These are phyloP conservation scores for Amphimallon solstitiale DNA, from an alignment of 2,888 invertebrate species.

Conservation along the genomic window DNA sequence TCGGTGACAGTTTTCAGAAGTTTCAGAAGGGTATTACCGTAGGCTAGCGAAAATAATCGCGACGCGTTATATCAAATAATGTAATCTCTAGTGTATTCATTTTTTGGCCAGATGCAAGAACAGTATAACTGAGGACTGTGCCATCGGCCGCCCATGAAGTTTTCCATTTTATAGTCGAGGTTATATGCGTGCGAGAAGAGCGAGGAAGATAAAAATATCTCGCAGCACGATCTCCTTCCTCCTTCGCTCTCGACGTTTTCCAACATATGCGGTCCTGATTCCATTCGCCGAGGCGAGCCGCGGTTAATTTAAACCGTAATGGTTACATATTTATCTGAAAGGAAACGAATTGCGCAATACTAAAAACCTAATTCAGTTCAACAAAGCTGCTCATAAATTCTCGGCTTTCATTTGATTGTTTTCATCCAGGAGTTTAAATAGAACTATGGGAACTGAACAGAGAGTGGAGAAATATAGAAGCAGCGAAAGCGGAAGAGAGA, in stretches of 20 bases:
- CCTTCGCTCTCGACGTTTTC: neutral
- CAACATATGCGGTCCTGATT: conserved; percentile 3
- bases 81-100: conserved; percentile 22
- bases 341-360: conserved; percentile 18
- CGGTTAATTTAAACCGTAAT: conserved; percentile 20
- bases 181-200: too few relatives aligned
- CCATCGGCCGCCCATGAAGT: neutral
- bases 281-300: conserved; percentile 15
- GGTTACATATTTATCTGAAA: conserved; percentile 27
- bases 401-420: conserved; percentile 18
- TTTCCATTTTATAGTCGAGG: neutral
- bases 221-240: neutral
- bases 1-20: conserved; percentile 25
- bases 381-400: conserved; percentile 18
- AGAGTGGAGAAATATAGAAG: too few relatives aligned
- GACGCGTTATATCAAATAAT: conserved; percentile 19
- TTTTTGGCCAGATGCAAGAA: conserved; percentile 13
- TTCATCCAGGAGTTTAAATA: conserved; percentile 13
- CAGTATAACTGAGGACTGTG: conserved; percentile 1
- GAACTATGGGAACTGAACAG: neutral
- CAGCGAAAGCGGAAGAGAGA: neutral
- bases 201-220: too few relatives aligned
- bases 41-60: conserved; percentile 14
- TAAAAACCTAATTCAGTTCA: conserved; percentile 24
- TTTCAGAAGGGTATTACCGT: conserved; percentile 5